Evolutionary conservation across 2,888 invertebrate genomes (phyloP), one percentile per base, ranked within the genome.

Genomic region (Petrolisthes cinctipes): DNA sequence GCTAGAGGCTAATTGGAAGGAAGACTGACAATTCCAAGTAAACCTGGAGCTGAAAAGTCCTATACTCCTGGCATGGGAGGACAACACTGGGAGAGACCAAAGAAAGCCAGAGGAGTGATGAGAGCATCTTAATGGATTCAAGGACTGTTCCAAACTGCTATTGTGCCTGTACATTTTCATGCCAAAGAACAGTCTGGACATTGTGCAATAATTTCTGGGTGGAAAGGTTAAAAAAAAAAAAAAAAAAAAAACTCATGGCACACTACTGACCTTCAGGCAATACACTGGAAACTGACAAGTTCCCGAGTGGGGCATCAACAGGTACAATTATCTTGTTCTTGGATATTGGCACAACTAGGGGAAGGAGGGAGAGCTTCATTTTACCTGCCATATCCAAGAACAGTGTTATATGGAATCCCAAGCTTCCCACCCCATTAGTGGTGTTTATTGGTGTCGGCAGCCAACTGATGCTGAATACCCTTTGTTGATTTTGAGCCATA

Each of bases 1-100:
- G 57, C 79, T 23, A 71, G 81, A 73, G 79, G 73, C 3, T 61
- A 17, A 17, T 17, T 61, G 66, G 66, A 17, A 61, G 66, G 66
- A 61, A 80, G 81, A 85, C 85, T 81, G 56, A 57, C 71, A 53
- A 85, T 71, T 81, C 85, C 80, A n/a, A 68, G 68, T 61, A 61
- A 3, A 61, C 66, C 17, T 61, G 79, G 85, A 80, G 79, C 11
- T 61, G 66, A 17, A 61, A 61, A 61, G 66, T 17, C 9, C 66
- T 9, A 61, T 61, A 61, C 66, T 61, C 66, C 66, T 61, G 17
- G 37, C 37, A 61, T 61, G 66, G 66, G 11, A 61, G 11, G 17
- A 9, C 17, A 61, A 14, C 66, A 61, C 17, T 61, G 11, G 9
- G 11, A 61, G 17, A 61, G 66, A 61, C 17, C 66, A 17, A 61